Conservation (phyloP, 2,888 invertebrate genomes). For the Podotricha telesiphe region DNA sequence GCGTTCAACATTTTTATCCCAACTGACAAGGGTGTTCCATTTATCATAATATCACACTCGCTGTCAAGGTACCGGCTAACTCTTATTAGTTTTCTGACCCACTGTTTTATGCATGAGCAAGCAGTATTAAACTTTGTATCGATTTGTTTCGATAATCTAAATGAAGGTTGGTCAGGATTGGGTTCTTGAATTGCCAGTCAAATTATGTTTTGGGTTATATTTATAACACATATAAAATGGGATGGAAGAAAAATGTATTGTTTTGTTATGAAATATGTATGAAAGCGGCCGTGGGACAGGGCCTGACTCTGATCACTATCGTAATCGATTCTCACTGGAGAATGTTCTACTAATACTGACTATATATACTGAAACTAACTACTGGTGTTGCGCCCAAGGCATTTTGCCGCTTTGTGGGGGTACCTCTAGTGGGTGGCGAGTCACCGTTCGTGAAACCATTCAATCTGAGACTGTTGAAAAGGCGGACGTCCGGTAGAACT, state of each 20-base stretch:
- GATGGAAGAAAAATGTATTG: not conserved
- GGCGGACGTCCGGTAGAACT: no score
- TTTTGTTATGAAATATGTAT: no score
- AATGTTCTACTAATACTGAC: no score
- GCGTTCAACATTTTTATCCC: conserved; percentile 25
- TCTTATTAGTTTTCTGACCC: conserved; percentile 71
- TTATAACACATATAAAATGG: conserved; percentile 2
- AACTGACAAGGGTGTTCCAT: conserved; percentile 74
- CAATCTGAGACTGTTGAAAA: no score
- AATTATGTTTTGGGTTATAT: conserved; percentile 5
- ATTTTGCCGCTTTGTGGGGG: no score
- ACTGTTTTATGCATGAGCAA: conserved; percentile 70
- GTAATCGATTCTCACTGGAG: no score
- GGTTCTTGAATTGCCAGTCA: conserved; percentile 10
- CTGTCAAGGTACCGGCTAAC: conserved; percentile 66
- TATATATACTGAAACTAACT: no score
- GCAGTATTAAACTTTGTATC: conserved; percentile 32
- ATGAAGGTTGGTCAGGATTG: conserved; percentile 6
- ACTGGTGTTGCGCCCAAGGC: no score
- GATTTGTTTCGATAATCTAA: conserved; percentile 32
- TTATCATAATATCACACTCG: conserved; percentile 76
- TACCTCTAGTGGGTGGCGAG: no score
- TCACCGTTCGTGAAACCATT: no score
- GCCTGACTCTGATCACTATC: no score
- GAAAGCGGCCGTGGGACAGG: no score